Evolutionary conservation across 1,140 invertebrate genomes (phyloP), one percentile per base, ranked within the genome.

Genomic region (Neotoxoptera formosana): DNA sequence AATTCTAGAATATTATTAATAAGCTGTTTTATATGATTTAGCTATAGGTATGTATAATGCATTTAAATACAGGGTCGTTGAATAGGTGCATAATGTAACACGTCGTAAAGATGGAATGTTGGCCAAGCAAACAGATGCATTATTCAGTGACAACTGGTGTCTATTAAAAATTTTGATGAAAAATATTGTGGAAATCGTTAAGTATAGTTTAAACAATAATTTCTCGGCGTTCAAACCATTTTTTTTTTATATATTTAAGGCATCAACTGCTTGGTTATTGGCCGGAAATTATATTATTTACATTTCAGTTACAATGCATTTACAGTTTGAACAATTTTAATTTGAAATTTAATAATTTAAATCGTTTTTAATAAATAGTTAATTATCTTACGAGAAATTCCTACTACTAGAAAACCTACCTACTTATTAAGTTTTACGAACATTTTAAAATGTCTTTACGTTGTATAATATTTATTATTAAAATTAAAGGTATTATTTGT

Each of bases 381-480:
- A n/a, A 76, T 76, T n/a, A 17, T n/a, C n/a, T 76, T 76, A n/a
- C 30, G 11, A 30, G 30, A 14, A 3, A 30, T 30, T 67, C 11
- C 11, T 9, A 67, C 30, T 30, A n/a, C 48, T 51, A n/a, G n/a
- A n/a, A n/a, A n/a, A 51, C 56, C 9, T 30, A 14, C 11, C 25
- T 67, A 67, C 11, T n/a, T 14, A 30, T 14, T 60, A 11, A 67
- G 60, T 67, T 67, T n/a, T 11, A n/a, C 30, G 4, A 67, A n/a
- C 30, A 67, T 0, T 1, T 14, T 1, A 9, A 17, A 17, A n/a
- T 76, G 17, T n/a, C 0, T n/a, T 7, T 2, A n/a, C 30, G 4
- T 17, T 20, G 51, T n/a, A 14, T 67, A 67, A 67, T 53, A 23
- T 76, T 76, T n/a, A 14, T 76, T n/a, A 17, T n/a, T 76, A 76